phyloP scores from a whole-genome alignment of 2,113 vertebrate genomes.

The Riparia riparia region DNA sequence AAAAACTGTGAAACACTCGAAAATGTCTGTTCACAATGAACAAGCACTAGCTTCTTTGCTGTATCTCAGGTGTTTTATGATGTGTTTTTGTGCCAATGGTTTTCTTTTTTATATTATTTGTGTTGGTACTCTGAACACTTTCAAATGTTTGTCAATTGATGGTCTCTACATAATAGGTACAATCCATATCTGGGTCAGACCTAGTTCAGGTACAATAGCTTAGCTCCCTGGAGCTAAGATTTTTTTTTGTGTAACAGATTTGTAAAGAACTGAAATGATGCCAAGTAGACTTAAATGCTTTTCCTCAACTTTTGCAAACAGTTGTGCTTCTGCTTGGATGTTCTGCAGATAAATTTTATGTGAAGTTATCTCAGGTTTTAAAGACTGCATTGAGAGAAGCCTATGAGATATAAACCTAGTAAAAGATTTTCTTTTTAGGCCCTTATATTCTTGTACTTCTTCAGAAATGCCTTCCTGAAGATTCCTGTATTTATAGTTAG shows the following conservation, averaged over 20 bases:
- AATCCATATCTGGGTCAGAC: conserved; percentile 57
- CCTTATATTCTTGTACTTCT: neutral
- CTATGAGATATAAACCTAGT: neutral
- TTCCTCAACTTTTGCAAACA: conserved; percentile 34
- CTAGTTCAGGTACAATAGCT: conserved; percentile 48
- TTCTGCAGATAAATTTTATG: conserved; percentile 31
- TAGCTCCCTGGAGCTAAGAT: neutral
- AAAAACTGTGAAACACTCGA: neutral
- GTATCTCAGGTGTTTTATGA: conserved; percentile 5
- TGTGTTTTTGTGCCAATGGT: neutral
- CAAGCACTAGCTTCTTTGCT: conserved; percentile 20
- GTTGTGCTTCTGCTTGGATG: conserved; percentile 9
- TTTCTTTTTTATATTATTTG: neutral
- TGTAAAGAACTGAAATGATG: conserved; percentile 44
- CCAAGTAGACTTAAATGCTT: conserved; percentile 22
- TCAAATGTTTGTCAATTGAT: conserved; percentile 50
- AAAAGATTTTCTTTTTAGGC: neutral
- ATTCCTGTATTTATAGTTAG: neutral
- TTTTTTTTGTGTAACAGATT: conserved; percentile 37
- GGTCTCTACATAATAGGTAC: conserved; percentile 30
- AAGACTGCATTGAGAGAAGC: neutral
- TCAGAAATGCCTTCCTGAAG: neutral
- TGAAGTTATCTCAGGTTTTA: conserved; percentile 2
- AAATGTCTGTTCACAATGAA: conserved; percentile 14
- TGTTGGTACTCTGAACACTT: conserved; percentile 26